Evolutionary conservation across 37 sponge, comb jelly and placozoan genomes (phyloP).

Genomic region (Axinella damicornis): DNA sequence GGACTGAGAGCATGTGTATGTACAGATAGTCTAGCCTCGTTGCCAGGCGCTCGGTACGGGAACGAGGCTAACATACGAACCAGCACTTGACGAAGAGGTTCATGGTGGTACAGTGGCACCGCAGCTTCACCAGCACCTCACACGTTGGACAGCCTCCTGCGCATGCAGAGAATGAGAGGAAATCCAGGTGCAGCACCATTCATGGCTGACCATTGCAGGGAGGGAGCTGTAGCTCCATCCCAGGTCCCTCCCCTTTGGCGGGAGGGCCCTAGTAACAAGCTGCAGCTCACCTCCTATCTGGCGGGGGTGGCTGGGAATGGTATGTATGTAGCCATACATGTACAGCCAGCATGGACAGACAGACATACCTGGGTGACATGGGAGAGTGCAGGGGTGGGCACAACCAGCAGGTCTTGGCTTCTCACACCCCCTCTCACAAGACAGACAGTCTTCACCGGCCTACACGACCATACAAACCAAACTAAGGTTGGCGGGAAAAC

Average conservation of each 20-base stretch:
- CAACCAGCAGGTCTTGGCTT: constrained; percentile 73
- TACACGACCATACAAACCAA: neutral
- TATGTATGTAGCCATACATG: too few relatives aligned
- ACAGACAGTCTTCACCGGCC: constrained; percentile 81
- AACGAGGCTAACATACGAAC: neutral
- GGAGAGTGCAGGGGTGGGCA: constrained; percentile 67
- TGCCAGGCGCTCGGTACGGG: too few relatives aligned
- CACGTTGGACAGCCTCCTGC: constrained; percentile 75
- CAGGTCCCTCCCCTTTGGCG: too few relatives aligned
- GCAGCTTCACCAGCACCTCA: constrained; percentile 27
- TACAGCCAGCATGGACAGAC: neutral
- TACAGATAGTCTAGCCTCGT: too few relatives aligned
- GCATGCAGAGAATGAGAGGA: too few relatives aligned
- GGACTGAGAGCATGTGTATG: too few relatives aligned
- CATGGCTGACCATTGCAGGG: neutral
- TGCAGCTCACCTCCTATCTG: too few relatives aligned
- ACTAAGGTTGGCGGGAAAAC: too few relatives aligned
- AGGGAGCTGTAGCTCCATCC: neutral
- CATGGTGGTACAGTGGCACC: constrained; percentile 14
- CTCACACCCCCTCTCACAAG: constrained; percentile 65
- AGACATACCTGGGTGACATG: constrained; percentile 78
- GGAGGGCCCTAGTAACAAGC: too few relatives aligned
- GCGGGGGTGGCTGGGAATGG: too few relatives aligned
- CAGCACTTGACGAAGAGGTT: constrained; percentile 16
- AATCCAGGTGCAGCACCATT: too few relatives aligned